Conservation (phyloP, 2,797 vertebrate genomes). For the Cryptoprocta ferox region DNA sequence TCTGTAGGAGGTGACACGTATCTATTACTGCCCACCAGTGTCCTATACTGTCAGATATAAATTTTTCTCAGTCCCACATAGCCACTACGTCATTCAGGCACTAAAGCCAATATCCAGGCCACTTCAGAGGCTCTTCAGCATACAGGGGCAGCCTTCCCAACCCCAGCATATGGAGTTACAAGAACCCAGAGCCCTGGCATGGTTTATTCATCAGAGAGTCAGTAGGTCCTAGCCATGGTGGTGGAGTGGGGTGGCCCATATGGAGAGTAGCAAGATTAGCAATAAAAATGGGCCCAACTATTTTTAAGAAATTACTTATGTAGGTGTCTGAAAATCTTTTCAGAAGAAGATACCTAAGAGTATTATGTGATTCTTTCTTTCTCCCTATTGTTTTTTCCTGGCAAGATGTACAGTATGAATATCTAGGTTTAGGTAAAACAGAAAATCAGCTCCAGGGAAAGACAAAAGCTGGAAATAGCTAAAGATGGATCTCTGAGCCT, state of each 20-base stretch:
- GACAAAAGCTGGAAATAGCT: background rate
- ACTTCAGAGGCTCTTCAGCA: background rate
- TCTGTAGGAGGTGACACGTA: background rate
- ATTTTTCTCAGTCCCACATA: background rate
- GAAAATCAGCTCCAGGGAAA: background rate
- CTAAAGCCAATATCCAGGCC: background rate
- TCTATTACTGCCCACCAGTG: background rate
- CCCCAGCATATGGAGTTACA: background rate
- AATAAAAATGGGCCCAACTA: background rate
- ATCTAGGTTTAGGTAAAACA: background rate
- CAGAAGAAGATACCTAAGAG: background rate
- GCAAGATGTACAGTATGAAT: background rate
- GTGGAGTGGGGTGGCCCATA: background rate
- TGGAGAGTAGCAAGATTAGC: background rate
- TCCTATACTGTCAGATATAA: constrained; percentile 11
- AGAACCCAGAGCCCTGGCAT: background rate
- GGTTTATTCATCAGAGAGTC: background rate
- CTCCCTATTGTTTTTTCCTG: background rate
- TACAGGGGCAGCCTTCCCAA: background rate
- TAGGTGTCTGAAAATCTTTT: constrained; percentile 9
- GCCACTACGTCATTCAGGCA: background rate
- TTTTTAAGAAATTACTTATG: background rate
- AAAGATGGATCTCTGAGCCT: background rate
- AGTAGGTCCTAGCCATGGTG: background rate
- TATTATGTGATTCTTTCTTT: background rate